Evolutionary conservation across 2,888 invertebrate genomes (phyloP), one percentile per base, ranked within the genome.

Genomic region (Cyrtodaria siliqua): DNA sequence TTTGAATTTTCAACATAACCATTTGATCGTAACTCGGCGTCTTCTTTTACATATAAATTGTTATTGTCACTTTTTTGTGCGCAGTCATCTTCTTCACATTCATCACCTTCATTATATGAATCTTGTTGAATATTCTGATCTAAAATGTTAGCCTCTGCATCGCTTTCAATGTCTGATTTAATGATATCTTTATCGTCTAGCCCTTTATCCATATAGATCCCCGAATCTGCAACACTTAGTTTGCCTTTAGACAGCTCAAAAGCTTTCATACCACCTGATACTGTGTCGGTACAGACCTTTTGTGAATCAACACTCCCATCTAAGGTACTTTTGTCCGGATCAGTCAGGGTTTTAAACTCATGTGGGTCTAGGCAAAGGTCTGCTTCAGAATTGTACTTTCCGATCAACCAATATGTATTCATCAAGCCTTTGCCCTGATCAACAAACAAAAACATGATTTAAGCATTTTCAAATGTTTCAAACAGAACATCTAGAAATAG

Each of bases 351-450:
- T 12, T 55, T 20, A 24, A 56, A 57, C 12, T 40, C 64, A 26
- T 63, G 40, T 12, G 47, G 12, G 9, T 64, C 49, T 6, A n/a
- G 52, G 2, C 27, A 18, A 14, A 40, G 38, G 2, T 70, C 56
- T 0, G 56, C 53, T 29, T 49, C 61, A 12, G 24, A 26, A 16
- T 27, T 16, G 18, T 72, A 18, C 18, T 59, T 18, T 1, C 85
- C 87, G 2, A 79, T 56, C 50, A 91, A 67, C 90, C 91, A 91
- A 77, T 86, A 90, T 1, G 91, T 90, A 49, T 77, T 83, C 87
- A 91, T 89, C 56, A 47, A 29, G 12, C 90, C 91, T 61, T 89
- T 88, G 2, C 91, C 91, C 91, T 91, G 70, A 23, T 3, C 24
- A 26, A 69, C 2, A 40, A 52, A 9, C 14, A 12, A 44, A 44